These are phyloP conservation scores for Leptura quadrifasciata DNA, from an alignment of 2,888 invertebrate genomes.

Conservation along the genomic window DNA sequence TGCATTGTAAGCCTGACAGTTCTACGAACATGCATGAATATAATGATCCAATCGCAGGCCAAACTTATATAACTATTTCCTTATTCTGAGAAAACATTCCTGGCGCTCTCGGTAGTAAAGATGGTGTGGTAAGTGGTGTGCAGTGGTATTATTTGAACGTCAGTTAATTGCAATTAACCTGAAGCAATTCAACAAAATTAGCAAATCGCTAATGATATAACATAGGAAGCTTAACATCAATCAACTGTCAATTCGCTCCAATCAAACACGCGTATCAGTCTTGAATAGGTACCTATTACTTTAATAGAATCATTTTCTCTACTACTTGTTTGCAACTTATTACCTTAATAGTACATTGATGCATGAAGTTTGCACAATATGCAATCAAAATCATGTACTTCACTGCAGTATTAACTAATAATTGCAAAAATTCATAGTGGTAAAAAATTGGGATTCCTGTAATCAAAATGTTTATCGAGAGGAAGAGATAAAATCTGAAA, in stretches of 20 bases:
- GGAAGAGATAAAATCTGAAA: no score
- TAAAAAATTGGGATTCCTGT: no score
- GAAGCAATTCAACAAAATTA: conserved; percentile 2
- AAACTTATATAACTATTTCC: conserved; percentile 17
- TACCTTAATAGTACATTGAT: not conserved
- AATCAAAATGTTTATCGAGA: no score
- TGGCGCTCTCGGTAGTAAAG: not conserved
- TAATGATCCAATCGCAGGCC: conserved; percentile 44
- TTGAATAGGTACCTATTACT: not conserved
- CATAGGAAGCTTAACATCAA: conserved; percentile 15
- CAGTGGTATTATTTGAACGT: conserved; percentile 12
- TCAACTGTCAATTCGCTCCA: conserved; percentile 15
- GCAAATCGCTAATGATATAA: conserved; percentile 11
- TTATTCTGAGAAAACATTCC: conserved; percentile 10
- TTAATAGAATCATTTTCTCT: conserved; percentile 11
- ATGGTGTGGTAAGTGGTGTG: not conserved
- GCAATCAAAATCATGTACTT: not conserved
- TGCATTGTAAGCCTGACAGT: conserved; percentile 51
- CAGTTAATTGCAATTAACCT: conserved; percentile 15
- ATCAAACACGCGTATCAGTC: not conserved
- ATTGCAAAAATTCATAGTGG: no score
- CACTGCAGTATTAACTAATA: no score
- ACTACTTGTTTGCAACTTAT: not conserved
- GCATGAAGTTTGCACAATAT: not conserved
- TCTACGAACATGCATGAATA: conserved; percentile 47